phyloP scores from a whole-genome alignment of 2,888 invertebrate species.

The Cosmia trapezina region DNA sequence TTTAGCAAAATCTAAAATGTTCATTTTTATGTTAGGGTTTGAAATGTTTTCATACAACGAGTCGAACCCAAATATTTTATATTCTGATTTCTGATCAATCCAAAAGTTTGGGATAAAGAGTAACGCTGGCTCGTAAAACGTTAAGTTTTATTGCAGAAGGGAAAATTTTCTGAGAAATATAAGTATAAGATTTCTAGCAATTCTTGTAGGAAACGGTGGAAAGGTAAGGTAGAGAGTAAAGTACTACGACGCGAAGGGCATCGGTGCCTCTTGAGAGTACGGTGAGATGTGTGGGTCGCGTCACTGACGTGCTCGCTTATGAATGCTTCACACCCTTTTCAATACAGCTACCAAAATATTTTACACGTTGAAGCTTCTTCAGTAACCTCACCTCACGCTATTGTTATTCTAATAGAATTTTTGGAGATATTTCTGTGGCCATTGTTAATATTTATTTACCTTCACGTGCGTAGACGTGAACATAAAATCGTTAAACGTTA shows the following conservation, averaged over 20 bases:
- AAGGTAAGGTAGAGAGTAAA: slow-evolving; percentile 76
- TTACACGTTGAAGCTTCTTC: slow-evolving; percentile 72
- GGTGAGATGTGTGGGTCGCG: slow-evolving; percentile 84
- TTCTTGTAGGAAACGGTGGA: slow-evolving; percentile 72
- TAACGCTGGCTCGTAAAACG: slow-evolving; percentile 68
- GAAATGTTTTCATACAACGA: slow-evolving; percentile 62
- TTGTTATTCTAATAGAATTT: slow-evolving; percentile 72
- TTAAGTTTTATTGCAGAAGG: slow-evolving; percentile 68
- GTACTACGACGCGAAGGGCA: slow-evolving; percentile 80
- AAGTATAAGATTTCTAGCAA: slow-evolving; percentile 69
- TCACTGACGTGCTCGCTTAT: slow-evolving; percentile 84
- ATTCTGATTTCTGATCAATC: slow-evolving; percentile 65
- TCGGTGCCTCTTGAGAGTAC: slow-evolving; percentile 80
- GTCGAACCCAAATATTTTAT: slow-evolving; percentile 61
- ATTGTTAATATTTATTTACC: slow-evolving; percentile 54
- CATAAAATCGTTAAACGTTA: slow-evolving; percentile 18
- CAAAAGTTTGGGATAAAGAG: slow-evolving; percentile 66
- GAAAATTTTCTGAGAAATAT: slow-evolving; percentile 70
- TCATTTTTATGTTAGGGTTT: slow-evolving; percentile 64
- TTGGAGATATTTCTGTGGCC: slow-evolving; percentile 47
- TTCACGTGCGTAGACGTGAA: slow-evolving; percentile 24
- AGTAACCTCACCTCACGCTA: slow-evolving; percentile 72
- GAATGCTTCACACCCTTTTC: slow-evolving; percentile 81
- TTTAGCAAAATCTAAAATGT: slow-evolving; percentile 73
- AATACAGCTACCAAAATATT: slow-evolving; percentile 73